Percentiles rank a stretch among this genome's conserved stretches.
phyloP scores from a whole-genome alignment of 2,113 vertebrate species.

The Nesogale talazaci region DNA sequence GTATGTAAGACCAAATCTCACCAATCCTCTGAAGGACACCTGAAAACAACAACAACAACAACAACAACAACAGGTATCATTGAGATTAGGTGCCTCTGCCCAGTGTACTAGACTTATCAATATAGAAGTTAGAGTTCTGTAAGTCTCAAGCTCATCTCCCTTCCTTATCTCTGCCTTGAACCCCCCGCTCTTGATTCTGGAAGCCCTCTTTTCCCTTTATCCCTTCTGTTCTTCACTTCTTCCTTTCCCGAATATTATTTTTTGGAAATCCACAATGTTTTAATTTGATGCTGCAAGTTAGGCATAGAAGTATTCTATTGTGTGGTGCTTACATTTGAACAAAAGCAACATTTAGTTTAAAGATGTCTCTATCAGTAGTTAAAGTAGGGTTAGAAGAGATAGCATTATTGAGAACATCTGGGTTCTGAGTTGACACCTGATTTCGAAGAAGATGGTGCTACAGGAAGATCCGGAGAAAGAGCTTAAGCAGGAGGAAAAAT shows the following conservation, averaged over 20 bases:
- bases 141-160: not conserved
- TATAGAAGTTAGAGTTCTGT: fast-evolving
- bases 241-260: not conserved
- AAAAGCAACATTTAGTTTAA: not conserved
- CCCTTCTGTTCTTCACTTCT: not conserved
- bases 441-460: not conserved
- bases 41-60: too few species aligned
- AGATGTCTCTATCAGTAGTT: not conserved
- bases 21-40: too few species aligned
- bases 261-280: not conserved
- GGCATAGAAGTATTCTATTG: not conserved
- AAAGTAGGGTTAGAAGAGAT: not conserved
- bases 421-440: not conserved
- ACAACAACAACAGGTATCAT: too few species aligned
- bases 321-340: not conserved
- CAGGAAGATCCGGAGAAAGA: not conserved
- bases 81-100: not conserved
- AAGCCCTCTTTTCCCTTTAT: not conserved
- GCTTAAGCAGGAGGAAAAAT: not conserved
- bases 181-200: not conserved
- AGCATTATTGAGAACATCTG: not conserved
- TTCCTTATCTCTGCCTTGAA: too few species aligned
- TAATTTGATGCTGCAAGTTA: not conserved
- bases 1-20: too few species aligned
- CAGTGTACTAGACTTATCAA: not conserved